These are phyloP conservation scores for Myotis daubentonii DNA, from an alignment of 2,797 vertebrate species.

Conservation along the genomic window DNA sequence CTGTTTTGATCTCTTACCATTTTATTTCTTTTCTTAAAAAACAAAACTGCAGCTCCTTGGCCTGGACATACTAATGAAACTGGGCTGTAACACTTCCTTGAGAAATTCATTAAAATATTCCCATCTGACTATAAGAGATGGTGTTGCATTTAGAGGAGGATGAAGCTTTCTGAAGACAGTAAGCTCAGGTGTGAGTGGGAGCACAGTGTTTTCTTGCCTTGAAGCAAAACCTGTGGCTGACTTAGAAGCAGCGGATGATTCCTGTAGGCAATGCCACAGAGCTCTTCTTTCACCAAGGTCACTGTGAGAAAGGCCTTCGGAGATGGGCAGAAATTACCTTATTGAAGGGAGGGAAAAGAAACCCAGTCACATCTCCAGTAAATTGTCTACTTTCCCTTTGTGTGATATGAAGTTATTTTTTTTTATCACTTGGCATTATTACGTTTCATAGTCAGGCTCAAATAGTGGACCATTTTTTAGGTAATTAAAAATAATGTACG, in stretches of 20 bases:
- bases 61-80: not conserved
- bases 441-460: conserved; percentile 14
- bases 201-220: conserved; percentile 23
- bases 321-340: conserved; percentile 39
- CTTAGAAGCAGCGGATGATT: conserved; percentile 55
- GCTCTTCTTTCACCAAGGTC: conserved; percentile 53
- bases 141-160: not conserved
- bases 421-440: not conserved
- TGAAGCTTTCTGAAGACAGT: not conserved
- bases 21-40: not conserved
- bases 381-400: conserved; percentile 21
- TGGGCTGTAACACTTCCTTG: not conserved
- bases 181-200: not conserved
- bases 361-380: conserved; percentile 34
- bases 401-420: not conserved
- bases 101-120: conserved; percentile 48
- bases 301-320: conserved; percentile 54
- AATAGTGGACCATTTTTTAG: not conserved
- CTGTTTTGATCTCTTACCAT: not conserved
- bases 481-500: conserved; percentile 43
- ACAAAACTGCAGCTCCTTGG: not conserved
- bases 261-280: conserved; percentile 55
- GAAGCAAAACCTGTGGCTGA: conserved; percentile 45
- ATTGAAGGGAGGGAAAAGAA: not conserved
- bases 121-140: not conserved